phyloP scores from a whole-genome alignment of 2,888 invertebrate species.

The Drosophila anomalipes region DNA sequence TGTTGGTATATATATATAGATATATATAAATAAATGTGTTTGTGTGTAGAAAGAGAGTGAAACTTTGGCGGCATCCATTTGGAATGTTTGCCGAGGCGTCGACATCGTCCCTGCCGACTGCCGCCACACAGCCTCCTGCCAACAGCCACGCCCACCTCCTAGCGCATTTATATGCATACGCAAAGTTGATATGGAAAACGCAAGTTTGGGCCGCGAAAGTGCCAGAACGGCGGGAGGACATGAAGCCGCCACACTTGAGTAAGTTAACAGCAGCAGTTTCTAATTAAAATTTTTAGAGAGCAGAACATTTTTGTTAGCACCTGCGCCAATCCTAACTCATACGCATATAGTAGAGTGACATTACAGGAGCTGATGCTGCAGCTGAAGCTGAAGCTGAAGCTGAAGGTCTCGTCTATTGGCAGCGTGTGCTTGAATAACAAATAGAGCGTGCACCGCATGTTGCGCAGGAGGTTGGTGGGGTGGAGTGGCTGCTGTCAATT shows the following conservation, averaged over 20 bases:
- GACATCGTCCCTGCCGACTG: slow-evolving; percentile 3
- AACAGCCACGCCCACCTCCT: slow-evolving; percentile 2
- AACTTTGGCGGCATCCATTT: slow-evolving; percentile 52
- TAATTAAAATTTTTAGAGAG: slow-evolving; percentile 73
- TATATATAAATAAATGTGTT: not conserved
- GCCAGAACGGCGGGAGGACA: slow-evolving; percentile 11
- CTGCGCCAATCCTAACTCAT: slow-evolving; percentile 41
- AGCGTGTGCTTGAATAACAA: slow-evolving; percentile 73
- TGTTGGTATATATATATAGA: not conserved
- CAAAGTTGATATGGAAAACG: slow-evolving; percentile 54
- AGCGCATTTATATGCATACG: slow-evolving; percentile 72
- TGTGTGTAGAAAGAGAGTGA: slow-evolving; percentile 24
- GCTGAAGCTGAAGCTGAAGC: slow-evolving; percentile 5
- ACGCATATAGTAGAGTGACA: not conserved
- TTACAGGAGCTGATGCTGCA: not conserved
- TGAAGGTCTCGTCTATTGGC: slow-evolving; percentile 45
- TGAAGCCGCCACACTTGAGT: slow-evolving; percentile 57
- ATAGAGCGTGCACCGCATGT: slow-evolving; percentile 53
- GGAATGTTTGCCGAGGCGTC: slow-evolving; percentile 60
- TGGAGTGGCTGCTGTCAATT: slow-evolving; percentile 49
- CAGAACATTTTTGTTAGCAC: slow-evolving; percentile 48
- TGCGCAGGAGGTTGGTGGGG: not conserved
- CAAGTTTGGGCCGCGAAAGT: not conserved
- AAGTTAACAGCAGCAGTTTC: slow-evolving; percentile 76
- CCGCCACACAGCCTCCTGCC: not conserved